phyloP scores from a whole-genome alignment of 2,888 invertebrate species.

The Pterostichus niger region DNA sequence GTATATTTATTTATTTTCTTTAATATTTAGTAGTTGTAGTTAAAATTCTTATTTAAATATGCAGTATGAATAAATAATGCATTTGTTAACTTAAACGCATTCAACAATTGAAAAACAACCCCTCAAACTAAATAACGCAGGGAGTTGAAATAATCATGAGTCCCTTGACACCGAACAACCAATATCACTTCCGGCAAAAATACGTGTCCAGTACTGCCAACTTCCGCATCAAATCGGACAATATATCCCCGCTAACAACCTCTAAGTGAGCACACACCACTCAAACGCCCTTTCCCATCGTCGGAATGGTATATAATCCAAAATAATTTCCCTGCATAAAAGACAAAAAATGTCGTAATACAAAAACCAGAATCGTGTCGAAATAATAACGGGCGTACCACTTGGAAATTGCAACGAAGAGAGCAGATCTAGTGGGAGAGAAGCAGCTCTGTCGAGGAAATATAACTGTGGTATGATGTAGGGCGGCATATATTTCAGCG shows the following conservation, averaged over 20 bases:
- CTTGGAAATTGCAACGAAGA: conserved; percentile 22
- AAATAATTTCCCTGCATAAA: conserved; percentile 66
- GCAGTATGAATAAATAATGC: no score
- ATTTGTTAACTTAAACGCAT: not conserved
- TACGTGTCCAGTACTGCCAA: conserved; percentile 42
- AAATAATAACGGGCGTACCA: conserved; percentile 31
- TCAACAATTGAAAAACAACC: no score
- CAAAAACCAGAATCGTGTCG: conserved; percentile 65
- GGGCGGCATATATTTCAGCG: conserved; percentile 60
- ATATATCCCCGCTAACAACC: conserved; percentile 63
- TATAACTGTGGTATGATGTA: conserved; percentile 6
- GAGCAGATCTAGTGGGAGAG: not conserved
- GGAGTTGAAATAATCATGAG: conserved; percentile 27
- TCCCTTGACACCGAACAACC: conserved; percentile 20
- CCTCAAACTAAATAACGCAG: not conserved
- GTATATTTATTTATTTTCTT: no score
- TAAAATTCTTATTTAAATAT: no score
- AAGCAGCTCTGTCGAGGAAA: not conserved
- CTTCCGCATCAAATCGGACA: conserved; percentile 49
- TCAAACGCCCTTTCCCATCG: conserved; percentile 30
- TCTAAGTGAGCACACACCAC: conserved; percentile 28
- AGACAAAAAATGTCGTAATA: conserved; percentile 67
- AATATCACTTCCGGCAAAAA: conserved; percentile 29
- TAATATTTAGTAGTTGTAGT: no score
- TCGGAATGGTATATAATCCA: conserved; percentile 62